Conservation (phyloP, 2,888 invertebrate genomes). For the Carcina quercana region DNA sequence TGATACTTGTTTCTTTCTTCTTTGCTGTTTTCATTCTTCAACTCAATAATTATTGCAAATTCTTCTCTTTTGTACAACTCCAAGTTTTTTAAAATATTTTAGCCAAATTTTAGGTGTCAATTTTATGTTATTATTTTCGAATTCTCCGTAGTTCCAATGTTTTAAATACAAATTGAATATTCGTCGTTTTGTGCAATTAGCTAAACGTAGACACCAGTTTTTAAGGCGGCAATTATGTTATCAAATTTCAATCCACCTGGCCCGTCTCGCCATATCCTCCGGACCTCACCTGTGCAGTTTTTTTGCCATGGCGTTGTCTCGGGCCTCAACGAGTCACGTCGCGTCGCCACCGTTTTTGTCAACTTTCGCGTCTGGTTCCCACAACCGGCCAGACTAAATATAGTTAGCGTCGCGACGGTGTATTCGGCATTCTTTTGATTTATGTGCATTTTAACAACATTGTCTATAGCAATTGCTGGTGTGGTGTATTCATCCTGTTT, state of each 20-base stretch:
- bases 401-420: conserved; percentile 25
- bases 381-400: conserved; percentile 33
- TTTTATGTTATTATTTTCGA: no score
- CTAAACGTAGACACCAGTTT: conserved; percentile 2
- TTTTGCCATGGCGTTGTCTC: conserved; percentile 35
- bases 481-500: background rate
- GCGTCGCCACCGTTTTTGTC: conserved; percentile 53
- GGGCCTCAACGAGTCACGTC: conserved; percentile 31
- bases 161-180: no score
- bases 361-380: conserved; percentile 53
- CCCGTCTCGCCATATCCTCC: conserved; percentile 22
- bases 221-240: conserved; percentile 7
- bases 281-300: conserved; percentile 40
- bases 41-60: no score
- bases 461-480: conserved; percentile 2
- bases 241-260: conserved; percentile 25
- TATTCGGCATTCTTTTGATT: conserved; percentile 36
- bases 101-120: no score
- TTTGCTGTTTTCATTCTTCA: no score
- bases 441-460: conserved; percentile 29
- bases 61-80: no score
- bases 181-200: conserved; percentile 9
- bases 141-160: no score
- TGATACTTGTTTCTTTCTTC: no score
- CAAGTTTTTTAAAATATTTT: no score